Percentiles rank a stretch among this genome's conserved stretches.
Conservation (phyloP, 2,797 vertebrate genomes). For the Halcyon badia region DNA sequence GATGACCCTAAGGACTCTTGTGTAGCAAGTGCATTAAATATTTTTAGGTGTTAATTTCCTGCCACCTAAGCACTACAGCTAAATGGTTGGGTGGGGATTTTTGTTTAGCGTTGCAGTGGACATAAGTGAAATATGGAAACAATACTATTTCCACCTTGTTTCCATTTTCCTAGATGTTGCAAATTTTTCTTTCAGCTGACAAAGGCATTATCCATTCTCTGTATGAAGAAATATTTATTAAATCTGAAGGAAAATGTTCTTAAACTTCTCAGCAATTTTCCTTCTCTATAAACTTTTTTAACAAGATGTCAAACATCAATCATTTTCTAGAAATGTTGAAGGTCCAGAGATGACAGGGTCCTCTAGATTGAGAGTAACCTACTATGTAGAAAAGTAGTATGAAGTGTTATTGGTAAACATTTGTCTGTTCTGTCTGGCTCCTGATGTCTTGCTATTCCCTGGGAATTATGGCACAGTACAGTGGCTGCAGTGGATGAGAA, state of each 20-base stretch:
- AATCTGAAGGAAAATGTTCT: background rate
- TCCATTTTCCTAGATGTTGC: background rate
- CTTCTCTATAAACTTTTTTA: background rate
- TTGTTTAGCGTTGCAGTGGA: background rate
- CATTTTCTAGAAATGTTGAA: background rate
- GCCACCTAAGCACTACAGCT: background rate
- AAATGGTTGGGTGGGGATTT: background rate
- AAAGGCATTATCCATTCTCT: background rate
- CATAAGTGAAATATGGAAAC: background rate
- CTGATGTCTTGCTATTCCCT: background rate
- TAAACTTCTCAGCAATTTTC: background rate
- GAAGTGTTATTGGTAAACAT: background rate
- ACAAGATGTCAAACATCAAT: background rate
- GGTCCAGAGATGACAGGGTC: background rate
- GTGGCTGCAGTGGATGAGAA: background rate
- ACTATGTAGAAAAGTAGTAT: background rate
- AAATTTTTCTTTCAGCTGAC: background rate
- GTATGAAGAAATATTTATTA: background rate
- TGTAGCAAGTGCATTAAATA: background rate
- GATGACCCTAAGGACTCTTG: background rate
- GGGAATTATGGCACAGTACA: background rate
- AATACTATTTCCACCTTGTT: background rate
- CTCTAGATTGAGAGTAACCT: background rate
- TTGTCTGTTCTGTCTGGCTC: background rate
- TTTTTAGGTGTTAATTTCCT: background rate